Conservation (phyloP, 2,797 vertebrate species). For the Gobio occitaniae region DNA sequence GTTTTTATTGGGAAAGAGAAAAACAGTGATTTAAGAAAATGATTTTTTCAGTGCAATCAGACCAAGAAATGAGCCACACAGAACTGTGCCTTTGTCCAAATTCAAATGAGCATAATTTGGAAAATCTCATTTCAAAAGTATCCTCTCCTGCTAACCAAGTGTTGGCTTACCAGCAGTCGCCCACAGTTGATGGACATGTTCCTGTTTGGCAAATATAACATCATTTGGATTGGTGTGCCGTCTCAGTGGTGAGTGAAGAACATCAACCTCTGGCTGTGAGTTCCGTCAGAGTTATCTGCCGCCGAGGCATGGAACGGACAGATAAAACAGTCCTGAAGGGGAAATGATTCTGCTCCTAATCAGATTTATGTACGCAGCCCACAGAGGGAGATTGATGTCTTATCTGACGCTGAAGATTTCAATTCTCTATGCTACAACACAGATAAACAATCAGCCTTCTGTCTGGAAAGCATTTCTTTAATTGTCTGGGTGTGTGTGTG, state of each 20-base stretch:
- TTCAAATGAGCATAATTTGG: conserved; percentile 53
- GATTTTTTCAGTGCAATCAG: background rate
- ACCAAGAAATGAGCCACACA: conserved; percentile 58
- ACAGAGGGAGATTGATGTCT: conserved; percentile 83
- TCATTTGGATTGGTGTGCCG: conserved; percentile 48
- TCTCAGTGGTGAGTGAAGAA: conserved; percentile 49
- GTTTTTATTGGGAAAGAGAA: background rate
- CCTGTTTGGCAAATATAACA: conserved; percentile 59
- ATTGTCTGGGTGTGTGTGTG: conserved; percentile 65
- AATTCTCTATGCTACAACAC: conserved; percentile 75
- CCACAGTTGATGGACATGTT: conserved; percentile 50
- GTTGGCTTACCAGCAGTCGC: conserved; percentile 30
- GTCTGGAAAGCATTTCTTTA: conserved; percentile 73
- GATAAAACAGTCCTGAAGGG: conserved; percentile 85
- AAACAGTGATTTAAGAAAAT: background rate
- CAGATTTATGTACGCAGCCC: conserved; percentile 83
- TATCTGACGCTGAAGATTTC: conserved; percentile 79
- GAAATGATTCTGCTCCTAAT: conserved; percentile 83
- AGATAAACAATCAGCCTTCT: conserved; percentile 78
- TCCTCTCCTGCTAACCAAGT: conserved; percentile 1
- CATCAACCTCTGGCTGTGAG: conserved; percentile 65
- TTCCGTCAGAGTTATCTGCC: conserved; percentile 72
- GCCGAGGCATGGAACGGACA: conserved; percentile 73
- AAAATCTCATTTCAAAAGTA: conserved; percentile 42
- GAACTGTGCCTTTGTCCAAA: conserved; percentile 52